Conservation (phyloP, 2,113 vertebrate genomes). For the Calidris pygmaea region DNA sequence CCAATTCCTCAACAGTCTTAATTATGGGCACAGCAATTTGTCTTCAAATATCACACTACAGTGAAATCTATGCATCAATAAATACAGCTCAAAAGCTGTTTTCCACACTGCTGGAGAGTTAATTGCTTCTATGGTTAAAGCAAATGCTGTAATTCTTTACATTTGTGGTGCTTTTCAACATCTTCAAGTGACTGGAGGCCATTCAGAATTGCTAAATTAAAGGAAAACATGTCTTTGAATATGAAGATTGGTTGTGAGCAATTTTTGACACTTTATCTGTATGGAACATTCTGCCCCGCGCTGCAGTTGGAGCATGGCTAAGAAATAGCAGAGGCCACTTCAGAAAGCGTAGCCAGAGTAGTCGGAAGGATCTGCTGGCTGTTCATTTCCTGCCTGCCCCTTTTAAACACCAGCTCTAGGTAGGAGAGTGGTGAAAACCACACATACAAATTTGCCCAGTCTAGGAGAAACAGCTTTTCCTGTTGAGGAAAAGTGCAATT, state of each 20-base stretch:
- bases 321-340: background rate
- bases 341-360: background rate
- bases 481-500: background rate
- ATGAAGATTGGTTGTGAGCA: background rate
- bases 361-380: background rate
- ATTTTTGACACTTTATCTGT: conserved; percentile 36
- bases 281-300: background rate
- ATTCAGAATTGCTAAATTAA: conserved; percentile 31
- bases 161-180: conserved; percentile 59
- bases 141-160: conserved; percentile 67
- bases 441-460: background rate
- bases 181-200: conserved; percentile 10
- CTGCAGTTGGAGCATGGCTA: background rate
- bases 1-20: conserved; percentile 71
- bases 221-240: background rate
- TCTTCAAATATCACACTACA: conserved; percentile 78
- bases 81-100: conserved; percentile 75
- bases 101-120: conserved; percentile 75
- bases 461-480: background rate
- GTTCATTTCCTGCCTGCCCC: background rate
- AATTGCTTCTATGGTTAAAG: conserved; percentile 72
- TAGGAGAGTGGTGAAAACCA: background rate
- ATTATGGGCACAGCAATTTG: conserved; percentile 76
- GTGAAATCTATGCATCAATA: conserved; percentile 80
- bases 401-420: background rate